These are phyloP conservation scores for Abrostola tripartita DNA, from an alignment of 2,888 invertebrate species.

Conservation along the genomic window DNA sequence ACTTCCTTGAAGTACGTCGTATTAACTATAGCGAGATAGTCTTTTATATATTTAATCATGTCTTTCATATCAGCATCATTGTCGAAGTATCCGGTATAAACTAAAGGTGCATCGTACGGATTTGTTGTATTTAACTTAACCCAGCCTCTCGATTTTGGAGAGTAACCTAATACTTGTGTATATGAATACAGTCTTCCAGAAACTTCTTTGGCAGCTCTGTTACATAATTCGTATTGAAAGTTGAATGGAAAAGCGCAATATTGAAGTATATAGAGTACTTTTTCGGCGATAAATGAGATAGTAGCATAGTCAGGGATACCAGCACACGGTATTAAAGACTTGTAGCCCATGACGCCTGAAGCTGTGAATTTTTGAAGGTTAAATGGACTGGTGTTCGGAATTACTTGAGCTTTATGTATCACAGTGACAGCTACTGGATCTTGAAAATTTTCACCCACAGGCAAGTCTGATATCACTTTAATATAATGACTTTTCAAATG, in stretches of 20 bases:
- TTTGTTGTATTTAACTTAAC: conserved; percentile 54
- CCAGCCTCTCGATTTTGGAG: conserved; percentile 59
- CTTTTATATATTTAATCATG: conserved; percentile 55
- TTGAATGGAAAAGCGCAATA: conserved; percentile 14
- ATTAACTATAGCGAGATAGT: conserved; percentile 57
- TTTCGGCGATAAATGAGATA: conserved; percentile 7
- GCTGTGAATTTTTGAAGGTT: conserved; percentile 11
- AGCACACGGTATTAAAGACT: conserved; percentile 15
- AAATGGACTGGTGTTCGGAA: background rate
- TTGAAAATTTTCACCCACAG: conserved; percentile 71
- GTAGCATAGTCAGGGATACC: conserved; percentile 21
- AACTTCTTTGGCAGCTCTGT: conserved; percentile 3
- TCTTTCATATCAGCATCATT: conserved; percentile 58
- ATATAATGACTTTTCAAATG: conserved; percentile 66
- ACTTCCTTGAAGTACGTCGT: conserved; percentile 60
- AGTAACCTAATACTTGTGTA: conserved; percentile 42
- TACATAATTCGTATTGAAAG: conserved; percentile 8
- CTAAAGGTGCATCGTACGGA: conserved; percentile 55
- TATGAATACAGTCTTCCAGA: conserved; percentile 7
- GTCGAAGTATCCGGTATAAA: conserved; percentile 53
- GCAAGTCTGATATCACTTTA: conserved; percentile 64
- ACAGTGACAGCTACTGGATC: conserved; percentile 14
- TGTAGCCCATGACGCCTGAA: conserved; percentile 6
- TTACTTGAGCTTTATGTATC: conserved; percentile 5
- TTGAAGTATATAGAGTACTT: conserved; percentile 2